Percentiles rank a stretch among this genome's conserved stretches.
Evolutionary conservation across 2,888 invertebrate species (phyloP).

Genomic region (Papilio demoleus): DNA sequence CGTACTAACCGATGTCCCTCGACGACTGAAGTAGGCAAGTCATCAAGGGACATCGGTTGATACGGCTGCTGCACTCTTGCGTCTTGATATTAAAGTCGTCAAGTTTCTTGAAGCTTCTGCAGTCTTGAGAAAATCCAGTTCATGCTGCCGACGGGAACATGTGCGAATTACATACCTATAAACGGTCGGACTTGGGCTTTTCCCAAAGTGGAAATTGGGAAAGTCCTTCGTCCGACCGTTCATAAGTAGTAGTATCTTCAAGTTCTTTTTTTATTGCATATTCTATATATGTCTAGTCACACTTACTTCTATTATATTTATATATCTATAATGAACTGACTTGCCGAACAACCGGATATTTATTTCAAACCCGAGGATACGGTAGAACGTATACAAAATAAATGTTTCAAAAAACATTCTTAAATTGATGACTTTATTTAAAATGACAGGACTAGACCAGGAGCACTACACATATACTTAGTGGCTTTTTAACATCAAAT

Average conservation of each 20-base stretch:
- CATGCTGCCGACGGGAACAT: background rate
- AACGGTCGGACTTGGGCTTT: constrained; percentile 33
- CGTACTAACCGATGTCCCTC: background rate
- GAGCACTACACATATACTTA: no score
- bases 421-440: no score
- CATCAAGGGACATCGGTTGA: background rate
- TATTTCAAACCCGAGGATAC: no score
- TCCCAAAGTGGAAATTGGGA: constrained; percentile 30
- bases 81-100: background rate
- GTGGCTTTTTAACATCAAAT: no score
- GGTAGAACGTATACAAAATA: no score
- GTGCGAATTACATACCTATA: background rate
- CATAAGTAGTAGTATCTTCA: background rate
- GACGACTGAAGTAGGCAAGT: background rate
- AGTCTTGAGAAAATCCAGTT: background rate
- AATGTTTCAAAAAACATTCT: no score
- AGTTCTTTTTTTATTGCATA: background rate
- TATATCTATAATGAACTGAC: no score
- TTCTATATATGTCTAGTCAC: no score
- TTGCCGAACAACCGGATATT: no score
- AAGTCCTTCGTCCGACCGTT: constrained; percentile 23
- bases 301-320: no score
- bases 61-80: background rate
- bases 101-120: background rate
- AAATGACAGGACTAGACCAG: no score